These are phyloP conservation scores for Oreochromis aureus DNA, from an alignment of 2,113 vertebrate genomes.

Conservation along the genomic window DNA sequence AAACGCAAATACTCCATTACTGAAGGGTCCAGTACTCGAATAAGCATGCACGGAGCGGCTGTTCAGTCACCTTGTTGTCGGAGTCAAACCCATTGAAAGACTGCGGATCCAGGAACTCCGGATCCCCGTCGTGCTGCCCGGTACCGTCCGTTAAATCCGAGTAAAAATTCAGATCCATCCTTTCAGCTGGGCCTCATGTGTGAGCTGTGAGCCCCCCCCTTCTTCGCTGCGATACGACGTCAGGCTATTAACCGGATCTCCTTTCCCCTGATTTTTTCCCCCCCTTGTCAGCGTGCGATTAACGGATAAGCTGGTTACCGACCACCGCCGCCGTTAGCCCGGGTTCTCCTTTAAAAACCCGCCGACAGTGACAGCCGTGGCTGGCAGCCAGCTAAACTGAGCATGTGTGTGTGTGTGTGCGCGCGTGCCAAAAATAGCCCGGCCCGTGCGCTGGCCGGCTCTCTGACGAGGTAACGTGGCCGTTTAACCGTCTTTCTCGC, in stretches of 20 bases:
- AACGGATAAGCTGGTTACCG: not conserved
- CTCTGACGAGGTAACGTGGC: slow-evolving; percentile 28
- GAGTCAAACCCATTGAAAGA: slow-evolving; percentile 74
- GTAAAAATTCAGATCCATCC: slow-evolving; percentile 78
- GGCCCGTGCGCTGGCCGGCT: not conserved
- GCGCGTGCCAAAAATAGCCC: slow-evolving; percentile 40
- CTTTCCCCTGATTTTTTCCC: not conserved
- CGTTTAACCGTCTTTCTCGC: not conserved
- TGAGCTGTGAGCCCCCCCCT: not conserved
- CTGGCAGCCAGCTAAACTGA: not conserved
- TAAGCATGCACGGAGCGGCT: not conserved
- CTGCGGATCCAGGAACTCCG: slow-evolving; percentile 71
- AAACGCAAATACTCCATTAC: not conserved
- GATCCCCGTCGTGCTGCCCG: slow-evolving; percentile 63
- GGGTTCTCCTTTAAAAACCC: not conserved
- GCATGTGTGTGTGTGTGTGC: slow-evolving; percentile 12
- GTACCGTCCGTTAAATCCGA: slow-evolving; percentile 71
- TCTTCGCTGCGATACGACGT: not conserved
- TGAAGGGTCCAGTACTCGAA: not conserved
- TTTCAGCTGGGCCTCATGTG: slow-evolving; percentile 31
- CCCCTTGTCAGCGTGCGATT: not conserved
- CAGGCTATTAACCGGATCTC: not conserved
- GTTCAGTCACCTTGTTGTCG: slow-evolving; percentile 71
- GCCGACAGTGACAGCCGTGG: not conserved
- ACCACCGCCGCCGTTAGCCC: not conserved